These are phyloP conservation scores for Scytalopus superciliaris DNA, from an alignment of 2,113 vertebrate species.

Conservation along the genomic window DNA sequence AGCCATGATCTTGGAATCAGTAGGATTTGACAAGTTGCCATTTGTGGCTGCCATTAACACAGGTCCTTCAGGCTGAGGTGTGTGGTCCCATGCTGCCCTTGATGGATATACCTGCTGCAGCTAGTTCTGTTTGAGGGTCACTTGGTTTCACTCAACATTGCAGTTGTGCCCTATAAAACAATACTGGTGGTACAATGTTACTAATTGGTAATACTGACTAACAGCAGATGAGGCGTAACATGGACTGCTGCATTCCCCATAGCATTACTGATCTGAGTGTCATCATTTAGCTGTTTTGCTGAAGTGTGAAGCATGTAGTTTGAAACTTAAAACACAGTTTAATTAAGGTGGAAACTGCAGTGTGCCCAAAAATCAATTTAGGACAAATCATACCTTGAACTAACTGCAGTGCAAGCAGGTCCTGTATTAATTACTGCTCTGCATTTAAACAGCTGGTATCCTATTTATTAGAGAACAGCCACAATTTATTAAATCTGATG, in stretches of 20 bases:
- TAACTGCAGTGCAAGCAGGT: background rate
- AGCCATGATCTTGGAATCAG: background rate
- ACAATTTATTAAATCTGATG: background rate
- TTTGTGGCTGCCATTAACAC: background rate
- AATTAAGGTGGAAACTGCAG: background rate
- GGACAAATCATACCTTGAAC: background rate
- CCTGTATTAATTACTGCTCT: slow-evolving; percentile 8
- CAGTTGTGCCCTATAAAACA: background rate
- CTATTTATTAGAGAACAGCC: background rate
- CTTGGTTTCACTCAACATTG: background rate
- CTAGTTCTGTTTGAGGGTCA: background rate
- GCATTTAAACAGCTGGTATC: background rate
- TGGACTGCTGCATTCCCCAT: background rate
- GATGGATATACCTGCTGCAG: background rate
- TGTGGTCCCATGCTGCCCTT: too few species aligned
- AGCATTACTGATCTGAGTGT: background rate
- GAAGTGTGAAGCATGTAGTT: background rate
- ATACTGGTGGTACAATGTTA: background rate
- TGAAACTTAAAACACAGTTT: background rate
- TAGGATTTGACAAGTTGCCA: background rate
- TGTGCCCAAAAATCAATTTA: background rate
- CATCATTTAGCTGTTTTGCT: background rate
- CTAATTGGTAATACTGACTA: background rate
- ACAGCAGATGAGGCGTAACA: background rate
- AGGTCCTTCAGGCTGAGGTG: background rate